Conservation (phyloP, 1,140 invertebrate genomes). For the Brachystomella parvula region DNA sequence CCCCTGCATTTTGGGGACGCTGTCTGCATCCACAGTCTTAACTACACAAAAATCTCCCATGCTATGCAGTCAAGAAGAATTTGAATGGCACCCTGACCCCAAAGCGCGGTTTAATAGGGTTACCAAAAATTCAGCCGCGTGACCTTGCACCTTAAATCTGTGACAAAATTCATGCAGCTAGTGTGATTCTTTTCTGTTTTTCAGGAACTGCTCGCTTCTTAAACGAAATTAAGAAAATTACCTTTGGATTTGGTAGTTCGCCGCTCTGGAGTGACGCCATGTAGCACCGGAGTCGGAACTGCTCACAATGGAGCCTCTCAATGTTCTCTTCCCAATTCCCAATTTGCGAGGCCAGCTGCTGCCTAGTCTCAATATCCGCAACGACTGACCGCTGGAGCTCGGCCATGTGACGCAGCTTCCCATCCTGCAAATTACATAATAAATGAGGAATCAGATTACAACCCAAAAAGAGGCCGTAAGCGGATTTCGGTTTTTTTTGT, state of each 20-base stretch:
- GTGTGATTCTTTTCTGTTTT: neutral
- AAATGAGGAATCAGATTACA: neutral
- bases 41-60: too few species aligned
- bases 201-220: neutral
- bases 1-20: too few species aligned
- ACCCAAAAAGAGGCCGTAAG: too few species aligned
- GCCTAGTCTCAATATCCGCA: conserved; percentile 78
- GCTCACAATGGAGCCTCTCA: conserved; percentile 90
- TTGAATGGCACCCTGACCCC: neutral
- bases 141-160: neutral
- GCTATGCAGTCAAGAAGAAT: too few species aligned
- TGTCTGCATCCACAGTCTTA: too few species aligned
- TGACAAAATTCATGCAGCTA: neutral
- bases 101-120: neutral
- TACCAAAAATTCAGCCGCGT: neutral
- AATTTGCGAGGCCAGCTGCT: conserved; percentile 86
- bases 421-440: conserved; percentile 59
- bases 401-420: conserved; percentile 95
- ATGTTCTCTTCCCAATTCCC: conserved; percentile 93
- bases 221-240: conserved; percentile 48
- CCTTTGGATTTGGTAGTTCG: conserved; percentile 95
- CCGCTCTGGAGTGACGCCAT: conserved; percentile 92
- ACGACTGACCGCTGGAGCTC: conserved; percentile 91
- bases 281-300: conserved; percentile 90
- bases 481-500: too few species aligned